Base-by-base conservation (phyloP, 1,140 invertebrate species). In the Galleria mellonella region DNA sequence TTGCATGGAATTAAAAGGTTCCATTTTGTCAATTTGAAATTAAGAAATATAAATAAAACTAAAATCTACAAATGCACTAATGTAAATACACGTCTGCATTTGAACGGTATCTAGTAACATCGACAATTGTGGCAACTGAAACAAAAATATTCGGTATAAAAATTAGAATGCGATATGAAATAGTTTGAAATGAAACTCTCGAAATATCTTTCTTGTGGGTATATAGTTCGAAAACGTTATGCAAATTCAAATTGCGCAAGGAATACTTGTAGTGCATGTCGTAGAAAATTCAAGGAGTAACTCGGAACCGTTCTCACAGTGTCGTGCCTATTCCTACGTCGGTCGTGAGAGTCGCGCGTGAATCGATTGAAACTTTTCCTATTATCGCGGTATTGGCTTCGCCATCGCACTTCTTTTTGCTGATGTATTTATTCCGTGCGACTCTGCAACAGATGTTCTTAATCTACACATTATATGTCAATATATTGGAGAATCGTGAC, bases 331-430 rank as follows among this genome's bases (percentile, higher is more conserved):
- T 37, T 42, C 9, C 35, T 12, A 27, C 54, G 60, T 55, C 57
- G 62, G 55, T 27, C 54, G 60, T 56, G 62, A 64, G 55, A 63
- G 59, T 57, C 41, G 40, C 50, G 36, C 35, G 50, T 44, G 57
- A 60, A 74, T 74, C 66, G 69, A 71, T 76, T 64, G 51, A 62
- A 74, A 79, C 62, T 76, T 76, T 72, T 72, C 70, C 69, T 68
- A 76, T 72, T 76, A 72, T 55, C 47, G 39, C 29, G 47, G 61
- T 50, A 75, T 67, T 72, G 60, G 62, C 56, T 64, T 41, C 47
- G 50, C 38, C 39, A 43, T 45, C 45, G 47, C 48, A 50, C 55
- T 73, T 67, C 62, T 74, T 62, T 68, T 60, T 60, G 47, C 51
- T 55, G 51, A 65, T 58, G 52, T 57, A 58, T 61, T 54, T 51